Percentiles rank a stretch among this genome's conserved stretches.
phyloP scores from a whole-genome alignment of 1,140 invertebrate genomes.

The Apocrypta bakeri region DNA sequence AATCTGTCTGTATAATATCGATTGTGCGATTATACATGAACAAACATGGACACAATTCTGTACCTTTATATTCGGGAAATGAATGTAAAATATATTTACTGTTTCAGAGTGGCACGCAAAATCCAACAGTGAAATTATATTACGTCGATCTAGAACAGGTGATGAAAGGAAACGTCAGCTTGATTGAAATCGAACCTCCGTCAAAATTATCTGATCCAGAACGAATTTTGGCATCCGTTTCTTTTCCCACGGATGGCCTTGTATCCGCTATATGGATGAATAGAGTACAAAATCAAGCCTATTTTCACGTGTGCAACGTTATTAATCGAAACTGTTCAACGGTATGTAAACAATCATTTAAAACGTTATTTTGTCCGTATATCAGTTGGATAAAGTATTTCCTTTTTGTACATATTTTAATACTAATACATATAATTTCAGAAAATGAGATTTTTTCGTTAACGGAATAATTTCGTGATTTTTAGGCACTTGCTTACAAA shows the following conservation, averaged over 20 bases:
- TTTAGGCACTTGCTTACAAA: slow-evolving; percentile 63
- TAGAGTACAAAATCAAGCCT: slow-evolving; percentile 85
- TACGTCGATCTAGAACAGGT: slow-evolving; percentile 78
- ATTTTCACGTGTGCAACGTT: slow-evolving; percentile 76
- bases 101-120: slow-evolving; percentile 83
- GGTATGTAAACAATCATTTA: slow-evolving; percentile 59
- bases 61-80: no score
- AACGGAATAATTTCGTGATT: slow-evolving; percentile 10
- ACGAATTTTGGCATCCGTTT: slow-evolving; percentile 82
- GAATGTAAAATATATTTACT: not conserved
- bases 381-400: no score
- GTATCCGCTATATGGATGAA: slow-evolving; percentile 89
- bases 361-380: no score
- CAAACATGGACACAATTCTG: no score
- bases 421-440: no score
- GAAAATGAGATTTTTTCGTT: no score
- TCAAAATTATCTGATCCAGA: slow-evolving; percentile 72
- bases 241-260: slow-evolving; percentile 84
- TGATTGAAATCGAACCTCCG: slow-evolving; percentile 72
- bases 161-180: slow-evolving; percentile 68
- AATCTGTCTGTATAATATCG: no score
- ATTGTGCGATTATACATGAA: no score
- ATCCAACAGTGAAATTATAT: slow-evolving; percentile 83
- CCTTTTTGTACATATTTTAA: no score
- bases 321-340: slow-evolving; percentile 71